Evolutionary conservation across 1,140 invertebrate genomes (phyloP).

Genomic region (Hylyphantes graminicola): DNA sequence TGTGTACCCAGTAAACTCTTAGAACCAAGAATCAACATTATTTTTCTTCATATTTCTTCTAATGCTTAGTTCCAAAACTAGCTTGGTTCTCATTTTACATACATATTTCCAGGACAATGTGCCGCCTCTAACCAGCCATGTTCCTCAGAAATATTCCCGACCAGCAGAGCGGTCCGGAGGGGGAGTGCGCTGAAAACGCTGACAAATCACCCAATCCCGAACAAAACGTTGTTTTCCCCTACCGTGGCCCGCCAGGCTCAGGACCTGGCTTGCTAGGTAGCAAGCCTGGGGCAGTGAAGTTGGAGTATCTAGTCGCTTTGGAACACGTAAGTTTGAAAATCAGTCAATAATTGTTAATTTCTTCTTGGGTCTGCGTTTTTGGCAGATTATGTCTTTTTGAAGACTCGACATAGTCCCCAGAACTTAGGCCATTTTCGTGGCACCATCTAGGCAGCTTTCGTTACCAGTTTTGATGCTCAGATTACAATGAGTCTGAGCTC

Average conservation of each 20-base stretch:
- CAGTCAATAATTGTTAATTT: too few species aligned
- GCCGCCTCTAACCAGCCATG: background rate
- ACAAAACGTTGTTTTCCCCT: slow-evolving; percentile 33
- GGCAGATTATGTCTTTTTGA: too few species aligned
- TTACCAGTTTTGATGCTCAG: too few species aligned
- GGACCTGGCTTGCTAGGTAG: slow-evolving; percentile 47
- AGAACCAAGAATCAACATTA: too few species aligned
- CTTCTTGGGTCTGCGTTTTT: too few species aligned
- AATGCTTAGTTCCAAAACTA: background rate
- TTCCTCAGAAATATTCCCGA: slow-evolving; percentile 4
- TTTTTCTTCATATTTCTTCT: too few species aligned
- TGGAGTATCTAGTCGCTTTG: slow-evolving; percentile 37
- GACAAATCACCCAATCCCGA: background rate
- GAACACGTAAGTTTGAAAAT: slow-evolving; percentile 32
- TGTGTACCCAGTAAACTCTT: too few species aligned
- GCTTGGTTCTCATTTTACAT: too few species aligned
- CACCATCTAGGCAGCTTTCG: too few species aligned
- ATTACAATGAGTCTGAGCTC: too few species aligned
- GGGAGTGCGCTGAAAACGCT: background rate
- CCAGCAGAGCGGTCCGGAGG: background rate
- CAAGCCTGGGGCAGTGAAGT: slow-evolving; percentile 34
- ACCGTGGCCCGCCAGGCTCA: slow-evolving; percentile 34
- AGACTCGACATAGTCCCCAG: too few species aligned
- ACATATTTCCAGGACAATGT: background rate
- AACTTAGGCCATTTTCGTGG: too few species aligned